These are phyloP conservation scores for Narcine bancroftii DNA, from an alignment of 2,113 vertebrate species.

Conservation along the genomic window DNA sequence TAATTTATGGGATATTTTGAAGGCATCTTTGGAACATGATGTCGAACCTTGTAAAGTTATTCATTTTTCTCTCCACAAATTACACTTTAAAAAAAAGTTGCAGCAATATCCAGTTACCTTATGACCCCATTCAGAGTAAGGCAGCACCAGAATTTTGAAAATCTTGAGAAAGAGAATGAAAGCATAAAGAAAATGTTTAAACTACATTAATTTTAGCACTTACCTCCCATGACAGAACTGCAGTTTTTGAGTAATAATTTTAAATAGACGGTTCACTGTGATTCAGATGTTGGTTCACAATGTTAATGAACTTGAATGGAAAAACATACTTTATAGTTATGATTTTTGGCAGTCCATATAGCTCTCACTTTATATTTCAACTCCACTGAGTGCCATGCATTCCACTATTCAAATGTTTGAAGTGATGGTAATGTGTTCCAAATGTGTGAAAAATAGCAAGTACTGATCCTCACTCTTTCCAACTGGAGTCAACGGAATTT, in stretches of 20 bases:
- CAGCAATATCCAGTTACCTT: neutral
- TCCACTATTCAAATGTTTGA: slow-evolving; percentile 67
- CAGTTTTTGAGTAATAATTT: slow-evolving; percentile 1
- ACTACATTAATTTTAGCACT: neutral
- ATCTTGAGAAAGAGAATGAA: neutral
- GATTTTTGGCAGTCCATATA: slow-evolving; percentile 37
- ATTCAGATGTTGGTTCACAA: slow-evolving; percentile 33
- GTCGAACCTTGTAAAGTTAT: neutral
- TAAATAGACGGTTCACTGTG: neutral
- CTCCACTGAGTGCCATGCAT: slow-evolving; percentile 58
- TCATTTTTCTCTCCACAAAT: neutral
- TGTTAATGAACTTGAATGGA: slow-evolving; percentile 28
- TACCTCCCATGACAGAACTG: neutral
- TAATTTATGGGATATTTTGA: neutral
- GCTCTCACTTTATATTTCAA: slow-evolving; percentile 52
- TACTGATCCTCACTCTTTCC: slow-evolving; percentile 65
- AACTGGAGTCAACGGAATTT: slow-evolving; percentile 52
- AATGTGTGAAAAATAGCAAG: slow-evolving; percentile 66
- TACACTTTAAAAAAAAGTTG: neutral
- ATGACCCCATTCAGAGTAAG: neutral
- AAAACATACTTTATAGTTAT: slow-evolving; percentile 22
- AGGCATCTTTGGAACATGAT: neutral
- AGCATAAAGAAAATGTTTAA: neutral
- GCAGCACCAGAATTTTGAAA: neutral
- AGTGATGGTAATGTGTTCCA: slow-evolving; percentile 71